phyloP scores from a whole-genome alignment of 1,140 invertebrate species.

The Drosophila nigromelanica region DNA sequence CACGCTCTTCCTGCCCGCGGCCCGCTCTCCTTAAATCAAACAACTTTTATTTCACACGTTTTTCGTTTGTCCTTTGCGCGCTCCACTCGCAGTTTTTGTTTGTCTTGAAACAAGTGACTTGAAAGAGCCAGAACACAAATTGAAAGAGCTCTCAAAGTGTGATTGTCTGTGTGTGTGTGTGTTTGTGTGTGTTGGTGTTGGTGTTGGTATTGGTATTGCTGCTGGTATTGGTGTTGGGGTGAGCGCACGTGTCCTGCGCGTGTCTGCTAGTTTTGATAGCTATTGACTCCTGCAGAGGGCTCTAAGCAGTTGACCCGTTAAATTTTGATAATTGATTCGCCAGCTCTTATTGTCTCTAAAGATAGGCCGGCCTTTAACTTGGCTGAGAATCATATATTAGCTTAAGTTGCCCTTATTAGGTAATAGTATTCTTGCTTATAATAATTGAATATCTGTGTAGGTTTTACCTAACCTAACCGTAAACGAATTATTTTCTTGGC shows the following conservation, averaged over 20 bases:
- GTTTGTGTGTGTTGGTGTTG: slow-evolving; percentile 7
- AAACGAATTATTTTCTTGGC: slow-evolving; percentile 18
- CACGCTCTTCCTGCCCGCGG: background rate
- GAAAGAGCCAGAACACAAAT: slow-evolving; percentile 26
- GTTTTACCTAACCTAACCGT: background rate
- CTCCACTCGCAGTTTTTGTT: slow-evolving; percentile 42
- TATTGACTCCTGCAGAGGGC: slow-evolving; percentile 56
- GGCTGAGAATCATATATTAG: no score
- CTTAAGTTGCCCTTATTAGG: no score
- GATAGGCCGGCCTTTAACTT: background rate
- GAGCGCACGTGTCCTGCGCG: slow-evolving; percentile 64
- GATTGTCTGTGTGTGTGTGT: slow-evolving; percentile 6
- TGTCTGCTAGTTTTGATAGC: slow-evolving; percentile 74
- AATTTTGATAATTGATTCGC: slow-evolving; percentile 69
- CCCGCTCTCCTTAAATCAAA: slow-evolving; percentile 48
- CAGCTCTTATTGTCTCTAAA: slow-evolving; percentile 9
- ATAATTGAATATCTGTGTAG: no score
- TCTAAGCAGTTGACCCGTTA: slow-evolving; percentile 59
- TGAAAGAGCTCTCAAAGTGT: slow-evolving; percentile 34
- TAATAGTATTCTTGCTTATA: no score
- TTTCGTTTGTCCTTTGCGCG: slow-evolving; percentile 57
- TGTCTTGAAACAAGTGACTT: slow-evolving; percentile 76
- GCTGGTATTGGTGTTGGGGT: slow-evolving; percentile 15
- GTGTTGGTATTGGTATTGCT: no score
- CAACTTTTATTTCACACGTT: slow-evolving; percentile 80